Percentiles rank a stretch among this genome's conserved stretches.
phyloP scores from a whole-genome alignment of 1,140 invertebrate genomes.

The Halesus radiatus region DNA sequence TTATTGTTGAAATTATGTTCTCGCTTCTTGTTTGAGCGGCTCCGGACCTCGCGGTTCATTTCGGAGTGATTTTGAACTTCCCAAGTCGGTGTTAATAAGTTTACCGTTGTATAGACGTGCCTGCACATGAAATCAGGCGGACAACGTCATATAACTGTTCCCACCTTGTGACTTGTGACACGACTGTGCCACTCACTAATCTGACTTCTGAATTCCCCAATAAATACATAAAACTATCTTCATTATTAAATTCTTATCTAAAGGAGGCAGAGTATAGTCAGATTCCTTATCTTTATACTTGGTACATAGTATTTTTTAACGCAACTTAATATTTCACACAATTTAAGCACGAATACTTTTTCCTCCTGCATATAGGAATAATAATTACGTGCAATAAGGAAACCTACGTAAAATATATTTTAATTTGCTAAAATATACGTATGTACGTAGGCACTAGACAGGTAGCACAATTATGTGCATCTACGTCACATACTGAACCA shows the following conservation, averaged over 20 bases:
- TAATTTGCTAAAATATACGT: too few species aligned
- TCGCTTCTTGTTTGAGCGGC: not conserved
- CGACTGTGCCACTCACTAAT: slow-evolving; percentile 4
- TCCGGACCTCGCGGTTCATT: not conserved
- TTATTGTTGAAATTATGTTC: too few species aligned
- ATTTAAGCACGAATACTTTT: too few species aligned
- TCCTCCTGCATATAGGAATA: too few species aligned
- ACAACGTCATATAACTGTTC: slow-evolving; percentile 37
- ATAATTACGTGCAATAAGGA: too few species aligned
- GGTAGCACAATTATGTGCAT: too few species aligned
- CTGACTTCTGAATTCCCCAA: slow-evolving; percentile 9
- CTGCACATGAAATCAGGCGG: slow-evolving; percentile 29
- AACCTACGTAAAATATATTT: too few species aligned
- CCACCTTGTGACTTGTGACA: slow-evolving; percentile 18
- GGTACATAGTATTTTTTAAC: too few species aligned
- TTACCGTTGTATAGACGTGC: slow-evolving; percentile 40
- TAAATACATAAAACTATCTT: not conserved
- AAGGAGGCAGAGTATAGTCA: not conserved
- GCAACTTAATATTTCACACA: not conserved
- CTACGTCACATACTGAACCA: too few species aligned
- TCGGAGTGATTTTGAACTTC: slow-evolving; percentile 25
- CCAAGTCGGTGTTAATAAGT: not conserved
- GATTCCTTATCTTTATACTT: not conserved
- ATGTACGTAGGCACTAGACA: too few species aligned
- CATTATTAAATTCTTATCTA: too few species aligned